Percentiles rank a stretch among this genome's conserved stretches.
Evolutionary conservation across 2,113 vertebrate genomes (phyloP).

Genomic region (Hydropotes inermis): DNA sequence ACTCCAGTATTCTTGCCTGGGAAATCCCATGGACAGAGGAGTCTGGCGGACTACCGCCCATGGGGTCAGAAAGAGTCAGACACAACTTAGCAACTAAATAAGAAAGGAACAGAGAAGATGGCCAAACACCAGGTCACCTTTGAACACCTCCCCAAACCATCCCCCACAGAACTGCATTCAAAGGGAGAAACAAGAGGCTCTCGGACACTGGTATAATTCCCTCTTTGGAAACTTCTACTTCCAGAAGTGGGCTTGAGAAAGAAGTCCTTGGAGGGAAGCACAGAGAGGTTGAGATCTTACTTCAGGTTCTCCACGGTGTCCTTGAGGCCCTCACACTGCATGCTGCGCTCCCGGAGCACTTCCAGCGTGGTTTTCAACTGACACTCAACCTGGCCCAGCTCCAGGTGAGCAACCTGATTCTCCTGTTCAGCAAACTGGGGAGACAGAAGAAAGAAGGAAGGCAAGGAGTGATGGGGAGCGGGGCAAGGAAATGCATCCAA

Average conservation of each 20-base stretch:
- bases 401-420: slow-evolving; percentile 84
- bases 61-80: background rate
- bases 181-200: background rate
- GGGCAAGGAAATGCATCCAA: background rate
- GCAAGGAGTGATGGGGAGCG: background rate
- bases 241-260: background rate
- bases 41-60: background rate
- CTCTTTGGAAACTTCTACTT: background rate
- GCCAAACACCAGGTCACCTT: background rate
- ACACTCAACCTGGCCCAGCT: slow-evolving; percentile 87
- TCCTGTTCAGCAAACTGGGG: slow-evolving; percentile 92
- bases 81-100: background rate
- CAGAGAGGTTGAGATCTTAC: slow-evolving; percentile 75
- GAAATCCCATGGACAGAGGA: background rate
- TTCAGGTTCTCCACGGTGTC: slow-evolving; percentile 80
- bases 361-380: slow-evolving; percentile 81
- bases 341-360: slow-evolving; percentile 83
- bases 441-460: background rate
- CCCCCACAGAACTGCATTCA: background rate
- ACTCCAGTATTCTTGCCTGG: background rate
- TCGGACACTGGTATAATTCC: background rate
- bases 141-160: background rate
- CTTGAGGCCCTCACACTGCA: slow-evolving; percentile 88
- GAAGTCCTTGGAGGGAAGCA: background rate
- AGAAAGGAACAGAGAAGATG: background rate